phyloP scores from a whole-genome alignment of 2,888 invertebrate species.

The Protophormia terraenovae region DNA sequence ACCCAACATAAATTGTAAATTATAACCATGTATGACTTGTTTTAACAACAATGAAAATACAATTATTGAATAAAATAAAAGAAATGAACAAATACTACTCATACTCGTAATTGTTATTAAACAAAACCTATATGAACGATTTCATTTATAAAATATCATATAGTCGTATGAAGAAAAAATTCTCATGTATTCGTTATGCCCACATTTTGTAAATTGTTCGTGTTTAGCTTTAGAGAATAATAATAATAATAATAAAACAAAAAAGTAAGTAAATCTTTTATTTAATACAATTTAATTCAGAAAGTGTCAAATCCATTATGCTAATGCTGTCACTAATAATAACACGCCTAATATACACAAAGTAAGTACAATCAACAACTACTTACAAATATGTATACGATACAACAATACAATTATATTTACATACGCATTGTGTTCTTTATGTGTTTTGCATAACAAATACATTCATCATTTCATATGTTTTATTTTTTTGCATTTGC shows the following conservation, averaged over 20 bases:
- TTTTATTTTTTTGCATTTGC: slow-evolving; percentile 16
- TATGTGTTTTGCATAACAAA: slow-evolving; percentile 66
- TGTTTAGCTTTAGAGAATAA: neutral
- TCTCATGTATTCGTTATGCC: slow-evolving; percentile 33
- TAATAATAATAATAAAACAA: neutral
- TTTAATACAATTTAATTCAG: slow-evolving; percentile 62
- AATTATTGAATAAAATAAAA: slow-evolving; percentile 73
- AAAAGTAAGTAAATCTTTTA: slow-evolving; percentile 40
- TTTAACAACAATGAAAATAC: slow-evolving; percentile 70
- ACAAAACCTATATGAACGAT: slow-evolving; percentile 58
- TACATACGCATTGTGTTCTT: slow-evolving; percentile 48
- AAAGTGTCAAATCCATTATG: slow-evolving; percentile 68
- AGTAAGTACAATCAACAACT: slow-evolving; percentile 3
- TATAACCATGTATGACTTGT: slow-evolving; percentile 41
- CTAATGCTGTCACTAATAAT: slow-evolving; percentile 68
- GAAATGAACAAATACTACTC: slow-evolving; percentile 54
- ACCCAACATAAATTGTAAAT: slow-evolving; percentile 54
- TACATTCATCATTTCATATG: neutral
- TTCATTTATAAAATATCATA: slow-evolving; percentile 8
- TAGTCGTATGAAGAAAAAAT: slow-evolving; percentile 70
- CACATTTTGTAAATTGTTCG: slow-evolving; percentile 47
- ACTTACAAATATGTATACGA: slow-evolving; percentile 1
- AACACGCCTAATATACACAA: slow-evolving; percentile 62
- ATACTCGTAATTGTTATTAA: slow-evolving; percentile 5
- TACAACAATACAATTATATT: neutral